A percentile compares a stretch with the other conserved stretches of the same genome.
Conservation (phyloP, 2,113 vertebrate genomes). For the Rhodinocichla rosea region DNA sequence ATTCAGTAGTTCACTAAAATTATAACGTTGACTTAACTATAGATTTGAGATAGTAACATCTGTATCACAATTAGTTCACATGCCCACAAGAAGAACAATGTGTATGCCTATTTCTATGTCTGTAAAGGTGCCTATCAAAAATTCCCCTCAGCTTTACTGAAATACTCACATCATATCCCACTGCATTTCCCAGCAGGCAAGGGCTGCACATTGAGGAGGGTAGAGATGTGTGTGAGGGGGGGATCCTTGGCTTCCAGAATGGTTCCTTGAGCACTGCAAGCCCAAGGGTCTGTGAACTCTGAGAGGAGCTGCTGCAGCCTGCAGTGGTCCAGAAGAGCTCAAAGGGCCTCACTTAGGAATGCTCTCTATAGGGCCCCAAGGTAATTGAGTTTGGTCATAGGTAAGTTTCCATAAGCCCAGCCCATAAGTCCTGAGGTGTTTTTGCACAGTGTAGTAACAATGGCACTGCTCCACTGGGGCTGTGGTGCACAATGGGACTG, state of each 20-base stretch:
- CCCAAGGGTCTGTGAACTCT: too few relatives aligned
- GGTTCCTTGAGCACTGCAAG: fast-evolving
- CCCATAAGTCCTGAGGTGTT: too few relatives aligned
- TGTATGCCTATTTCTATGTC: background rate
- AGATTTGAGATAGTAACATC: background rate
- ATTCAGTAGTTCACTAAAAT: background rate
- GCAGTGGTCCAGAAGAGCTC: background rate
- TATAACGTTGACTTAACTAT: background rate
- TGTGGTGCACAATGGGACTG: fast-evolving
- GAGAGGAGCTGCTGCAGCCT: background rate
- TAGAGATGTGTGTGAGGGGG: background rate
- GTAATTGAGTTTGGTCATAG: too few relatives aligned
- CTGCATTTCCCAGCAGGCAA: background rate
- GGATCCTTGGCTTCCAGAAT: background rate
- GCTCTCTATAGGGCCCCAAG: background rate
- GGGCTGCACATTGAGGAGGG: fast-evolving
- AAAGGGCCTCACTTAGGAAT: background rate
- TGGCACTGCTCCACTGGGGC: too few relatives aligned
- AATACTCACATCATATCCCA: background rate
- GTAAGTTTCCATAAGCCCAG: background rate
- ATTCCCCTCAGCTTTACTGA: background rate
- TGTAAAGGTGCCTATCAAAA: background rate
- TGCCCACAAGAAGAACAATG: background rate
- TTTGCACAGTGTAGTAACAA: fast-evolving
- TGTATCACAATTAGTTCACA: background rate